These are phyloP conservation scores for Microcaecilia unicolor DNA, from an alignment of 2,797 vertebrate species.

Conservation along the genomic window DNA sequence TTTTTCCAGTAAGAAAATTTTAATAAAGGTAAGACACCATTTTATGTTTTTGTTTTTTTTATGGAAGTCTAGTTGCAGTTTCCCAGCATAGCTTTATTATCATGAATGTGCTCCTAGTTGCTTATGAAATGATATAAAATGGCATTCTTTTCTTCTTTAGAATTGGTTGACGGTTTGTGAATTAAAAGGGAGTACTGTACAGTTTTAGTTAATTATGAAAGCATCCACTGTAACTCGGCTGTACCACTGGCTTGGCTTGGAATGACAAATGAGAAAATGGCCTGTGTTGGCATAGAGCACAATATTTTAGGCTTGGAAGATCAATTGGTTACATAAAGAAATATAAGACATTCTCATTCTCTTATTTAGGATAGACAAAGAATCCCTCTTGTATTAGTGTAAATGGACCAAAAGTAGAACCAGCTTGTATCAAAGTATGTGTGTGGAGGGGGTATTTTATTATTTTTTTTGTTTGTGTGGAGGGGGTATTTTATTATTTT, in stretches of 20 bases:
- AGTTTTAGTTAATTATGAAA: conserved; percentile 31
- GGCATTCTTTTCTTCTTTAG: conserved; percentile 27
- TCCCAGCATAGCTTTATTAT: conserved; percentile 43
- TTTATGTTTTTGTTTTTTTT: conserved; percentile 33
- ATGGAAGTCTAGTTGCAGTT: conserved; percentile 22
- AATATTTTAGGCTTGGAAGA: conserved; percentile 41
- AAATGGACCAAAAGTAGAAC: conserved; percentile 18
- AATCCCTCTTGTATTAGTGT: conserved; percentile 37
- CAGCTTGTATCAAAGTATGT: conserved; percentile 10
- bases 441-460: conserved; percentile 15
- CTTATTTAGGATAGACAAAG: conserved; percentile 44
- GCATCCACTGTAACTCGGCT: conserved; percentile 25
- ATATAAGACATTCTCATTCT: conserved; percentile 41
- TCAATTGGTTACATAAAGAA: conserved; percentile 46
- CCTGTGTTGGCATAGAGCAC: conserved; percentile 44
- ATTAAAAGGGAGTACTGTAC: conserved; percentile 20
- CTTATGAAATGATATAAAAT: conserved; percentile 31
- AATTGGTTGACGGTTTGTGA: conserved; percentile 26
- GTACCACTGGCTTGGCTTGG: conserved; percentile 30
- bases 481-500: background rate
- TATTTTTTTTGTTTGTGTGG: conserved; percentile 8
- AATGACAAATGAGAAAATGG: conserved; percentile 22
- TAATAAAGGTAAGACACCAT: conserved; percentile 33
- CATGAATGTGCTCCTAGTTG: conserved; percentile 41
- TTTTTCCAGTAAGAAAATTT: no score